Base-by-base conservation (phyloP, 2,888 invertebrate species). In the Tetropium fuscum region DNA sequence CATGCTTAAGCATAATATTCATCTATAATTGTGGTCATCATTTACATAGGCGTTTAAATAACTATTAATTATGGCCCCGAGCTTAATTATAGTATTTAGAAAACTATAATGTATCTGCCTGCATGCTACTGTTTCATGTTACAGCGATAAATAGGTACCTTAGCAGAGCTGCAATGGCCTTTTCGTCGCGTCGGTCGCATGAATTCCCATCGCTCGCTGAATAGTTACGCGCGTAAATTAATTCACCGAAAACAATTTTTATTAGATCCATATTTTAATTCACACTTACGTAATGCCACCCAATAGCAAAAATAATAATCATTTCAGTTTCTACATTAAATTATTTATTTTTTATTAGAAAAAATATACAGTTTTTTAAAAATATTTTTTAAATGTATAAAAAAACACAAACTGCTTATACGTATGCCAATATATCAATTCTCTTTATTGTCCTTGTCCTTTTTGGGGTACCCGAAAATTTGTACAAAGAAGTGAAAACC, bases 401-500 rank as follows among this genome's bases (percentile, higher is more conserved):
- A 27, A 27, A 27, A 2, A 27, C n/a, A 8, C 1, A 27, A 27
- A 27, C 27, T 4, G 27, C 27, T 27, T 27, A n/a, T n/a, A 10
- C 3, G 10, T 27, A 27, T 10, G 5, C 5, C 27, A 27, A 27
- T 2, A 2, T 27, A 32, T 15, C 32, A 6, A 16, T 30, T 10
- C 1, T 10, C 10, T 10, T 32, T 45, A 18, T 36, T 34, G 4
- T 15, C 38, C 6, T 20, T 22, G n/a, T 32, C 22, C 1, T 11
- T 38, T 16, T 41, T 58, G 7, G 48, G 56, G 15, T 66, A 67
- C 47, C 82, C 84, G 70, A 78, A 82, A 27, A 85, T 77, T 69
- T 82, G 81, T 1, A 84, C 78, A 45, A 79, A 80, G 64, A 84
- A 84, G 51, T 82, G 78, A 56, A 85, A 82, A 1, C 84, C 83